phyloP scores from a whole-genome alignment of 2,888 invertebrate species.

The Andrena camellia region DNA sequence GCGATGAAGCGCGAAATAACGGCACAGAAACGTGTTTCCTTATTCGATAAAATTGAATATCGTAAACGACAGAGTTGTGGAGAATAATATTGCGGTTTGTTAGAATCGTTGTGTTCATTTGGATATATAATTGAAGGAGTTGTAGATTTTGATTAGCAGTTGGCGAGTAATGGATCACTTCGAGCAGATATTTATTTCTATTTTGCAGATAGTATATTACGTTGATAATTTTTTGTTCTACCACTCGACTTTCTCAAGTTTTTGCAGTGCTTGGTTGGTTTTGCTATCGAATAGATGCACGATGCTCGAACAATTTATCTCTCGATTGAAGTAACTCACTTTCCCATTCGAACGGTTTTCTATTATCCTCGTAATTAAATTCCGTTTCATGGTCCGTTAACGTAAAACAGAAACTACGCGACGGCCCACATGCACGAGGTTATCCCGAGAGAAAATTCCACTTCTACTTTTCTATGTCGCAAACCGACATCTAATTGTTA shows the following conservation, averaged over 20 bases:
- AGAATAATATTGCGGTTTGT: no score
- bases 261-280: neutral
- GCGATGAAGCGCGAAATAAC: neutral
- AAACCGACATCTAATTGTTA: conserved; percentile 54
- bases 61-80: no score
- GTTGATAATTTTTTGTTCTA: no score
- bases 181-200: no score
- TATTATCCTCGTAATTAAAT: conserved; percentile 33
- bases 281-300: neutral
- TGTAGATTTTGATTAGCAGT: no score
- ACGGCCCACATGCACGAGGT: neutral
- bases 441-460: conserved; percentile 44
- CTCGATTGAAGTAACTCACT: conserved; percentile 20
- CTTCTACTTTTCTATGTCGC: conserved; percentile 39
- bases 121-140: no score
- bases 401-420: conserved; percentile 30
- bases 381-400: conserved; percentile 43
- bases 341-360: conserved; percentile 22
- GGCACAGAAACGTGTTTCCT: neutral
- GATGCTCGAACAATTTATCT: neutral
- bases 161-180: no score
- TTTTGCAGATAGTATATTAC: no score
- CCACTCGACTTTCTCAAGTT: no score
- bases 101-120: no score
- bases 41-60: neutral